Evolutionary conservation across 2,113 vertebrate genomes (phyloP), one percentile per base, ranked within the genome.

Genomic region (Pachycephala philippinensis): DNA sequence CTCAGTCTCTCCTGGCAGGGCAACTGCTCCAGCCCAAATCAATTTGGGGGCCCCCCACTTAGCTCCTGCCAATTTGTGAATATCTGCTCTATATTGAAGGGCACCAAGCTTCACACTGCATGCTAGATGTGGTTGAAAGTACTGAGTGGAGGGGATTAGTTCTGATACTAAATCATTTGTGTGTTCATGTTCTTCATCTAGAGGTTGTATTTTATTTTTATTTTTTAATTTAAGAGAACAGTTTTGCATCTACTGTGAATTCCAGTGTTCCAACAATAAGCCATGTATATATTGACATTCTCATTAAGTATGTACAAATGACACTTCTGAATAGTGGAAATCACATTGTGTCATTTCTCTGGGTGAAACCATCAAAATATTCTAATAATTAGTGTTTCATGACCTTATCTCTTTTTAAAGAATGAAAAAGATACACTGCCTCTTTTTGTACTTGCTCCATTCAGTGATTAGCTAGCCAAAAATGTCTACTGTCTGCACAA

Each of bases 71-170:
- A 23, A 4, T 37, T 80, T 11, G 45, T 37, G 26, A 33, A 11
- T 27, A 5, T 49, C 39, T 53, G 10, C 64, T 72, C 31, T 64
- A 1, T 7, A 40, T 0, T 19, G 35, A 77, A 68, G 26, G 30
- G 9, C 33, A 24, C 11, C 4, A 52, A 71, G 21, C 6, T 39
- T 19, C 42, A 33, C 0, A 0, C 16, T 33, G 5, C n/a, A 4
- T 45, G 10, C 39, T 76, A 53, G 28, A 45, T 54, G 42, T n/a
- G 12, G 11, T 28, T 6, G 1, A 50, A 83, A 86, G 10, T 53
- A 33, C 14, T 44, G 26, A 83, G n/a, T 11, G 57, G 23, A 74
- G 24, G 6, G 17, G 12, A 49, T 37, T 76, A 40, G 44, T 45
- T 39, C 37, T 15, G 10, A 9, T 42, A 6, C 13, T 53, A 76